phyloP scores from a whole-genome alignment of 2,113 vertebrate genomes.

The Periophthalmus modestus region DNA sequence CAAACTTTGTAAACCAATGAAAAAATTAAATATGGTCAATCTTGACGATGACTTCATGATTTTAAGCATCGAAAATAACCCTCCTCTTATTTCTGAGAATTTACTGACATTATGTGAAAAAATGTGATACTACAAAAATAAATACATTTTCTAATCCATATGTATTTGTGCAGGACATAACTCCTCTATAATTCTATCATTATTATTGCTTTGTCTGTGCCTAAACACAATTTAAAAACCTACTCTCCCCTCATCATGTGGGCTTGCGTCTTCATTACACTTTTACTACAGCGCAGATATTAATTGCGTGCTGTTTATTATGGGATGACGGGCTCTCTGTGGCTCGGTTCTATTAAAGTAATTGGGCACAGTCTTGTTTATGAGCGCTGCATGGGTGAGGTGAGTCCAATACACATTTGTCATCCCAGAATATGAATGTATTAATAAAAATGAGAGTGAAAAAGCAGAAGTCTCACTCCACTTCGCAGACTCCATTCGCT shows the following conservation, averaged over 20 bases:
- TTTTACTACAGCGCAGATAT: conserved; percentile 50
- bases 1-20: no score
- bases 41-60: no score
- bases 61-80: no score
- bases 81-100: no score
- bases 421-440: conserved; percentile 14
- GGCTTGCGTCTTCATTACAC: conserved; percentile 29
- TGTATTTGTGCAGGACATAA: no score
- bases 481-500: background rate
- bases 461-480: no score
- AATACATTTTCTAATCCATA: no score
- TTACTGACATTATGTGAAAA: no score
- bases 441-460: no score
- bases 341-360: conserved; percentile 54
- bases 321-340: conserved; percentile 28
- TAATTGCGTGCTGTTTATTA: conserved; percentile 46
- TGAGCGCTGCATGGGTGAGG: conserved; percentile 46
- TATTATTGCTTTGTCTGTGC: background rate
- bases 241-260: conserved; percentile 15
- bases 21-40: no score
- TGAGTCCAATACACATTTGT: conserved; percentile 11
- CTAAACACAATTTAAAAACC: background rate
- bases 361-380: conserved; percentile 59
- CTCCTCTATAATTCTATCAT: no score
- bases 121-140: no score